Percentiles rank a stretch among this genome's conserved stretches.
phyloP scores from a whole-genome alignment of 2,888 invertebrate species.

The Spodoptera littoralis region DNA sequence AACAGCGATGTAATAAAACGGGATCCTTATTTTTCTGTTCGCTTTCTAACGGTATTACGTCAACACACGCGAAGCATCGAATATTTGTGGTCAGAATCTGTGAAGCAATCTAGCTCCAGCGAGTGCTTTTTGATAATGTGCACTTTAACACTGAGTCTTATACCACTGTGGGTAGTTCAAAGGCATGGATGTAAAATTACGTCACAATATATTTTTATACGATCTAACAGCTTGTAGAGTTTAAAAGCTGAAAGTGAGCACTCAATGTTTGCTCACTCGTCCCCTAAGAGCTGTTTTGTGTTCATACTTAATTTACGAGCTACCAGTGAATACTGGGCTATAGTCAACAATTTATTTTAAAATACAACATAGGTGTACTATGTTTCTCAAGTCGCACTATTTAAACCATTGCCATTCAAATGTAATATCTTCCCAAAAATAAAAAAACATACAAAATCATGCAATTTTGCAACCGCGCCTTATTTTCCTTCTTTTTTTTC shows the following conservation, averaged over 20 bases:
- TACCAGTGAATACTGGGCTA: slow-evolving; percentile 5
- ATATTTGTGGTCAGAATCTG: slow-evolving; percentile 23
- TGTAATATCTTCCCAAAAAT: too few species aligned
- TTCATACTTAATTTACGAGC: slow-evolving; percentile 37
- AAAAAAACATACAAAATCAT: too few species aligned
- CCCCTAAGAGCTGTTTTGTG: slow-evolving; percentile 39
- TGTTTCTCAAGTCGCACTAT: too few species aligned
- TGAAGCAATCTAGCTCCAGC: neutral
- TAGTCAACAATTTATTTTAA: neutral
- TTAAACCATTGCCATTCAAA: too few species aligned
- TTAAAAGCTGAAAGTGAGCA: slow-evolving; percentile 26
- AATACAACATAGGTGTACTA: too few species aligned
- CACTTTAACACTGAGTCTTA: neutral
- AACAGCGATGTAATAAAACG: slow-evolving; percentile 33
- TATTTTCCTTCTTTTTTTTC: slow-evolving; percentile 55
- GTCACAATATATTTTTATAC: slow-evolving; percentile 1
- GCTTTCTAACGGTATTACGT: slow-evolving; percentile 19
- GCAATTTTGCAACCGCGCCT: neutral
- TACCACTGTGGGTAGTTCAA: slow-evolving; percentile 1
- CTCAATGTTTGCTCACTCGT: slow-evolving; percentile 21
- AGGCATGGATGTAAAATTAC: slow-evolving; percentile 5
- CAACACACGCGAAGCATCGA: slow-evolving; percentile 16
- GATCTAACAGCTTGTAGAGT: slow-evolving; percentile 6
- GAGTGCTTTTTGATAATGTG: slow-evolving; percentile 15
- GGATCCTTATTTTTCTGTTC: slow-evolving; percentile 25